Conservation (phyloP, 2,797 vertebrate genomes). For the Podargus strigoides region DNA sequence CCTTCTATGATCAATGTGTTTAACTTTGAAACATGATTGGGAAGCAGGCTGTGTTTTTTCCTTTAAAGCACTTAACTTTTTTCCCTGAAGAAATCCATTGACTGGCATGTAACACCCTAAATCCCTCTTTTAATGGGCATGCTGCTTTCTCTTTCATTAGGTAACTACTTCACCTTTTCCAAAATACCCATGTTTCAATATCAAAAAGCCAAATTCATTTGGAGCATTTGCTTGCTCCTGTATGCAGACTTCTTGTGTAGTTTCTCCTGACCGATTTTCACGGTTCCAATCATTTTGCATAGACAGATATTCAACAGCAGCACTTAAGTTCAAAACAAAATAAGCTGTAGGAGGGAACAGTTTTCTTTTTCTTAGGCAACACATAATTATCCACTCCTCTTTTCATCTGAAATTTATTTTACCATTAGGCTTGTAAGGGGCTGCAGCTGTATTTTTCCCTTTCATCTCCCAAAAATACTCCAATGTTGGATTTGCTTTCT, state of each 20-base stretch:
- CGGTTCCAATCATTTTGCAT: background rate
- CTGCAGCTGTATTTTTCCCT: conserved; percentile 17
- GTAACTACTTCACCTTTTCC: background rate
- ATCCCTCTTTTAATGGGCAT: background rate
- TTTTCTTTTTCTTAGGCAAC: conserved; percentile 23
- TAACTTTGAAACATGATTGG: background rate
- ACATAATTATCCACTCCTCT: conserved; percentile 33
- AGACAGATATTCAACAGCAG: background rate
- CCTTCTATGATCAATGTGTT: background rate
- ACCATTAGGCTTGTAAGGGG: background rate
- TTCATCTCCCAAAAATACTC: background rate
- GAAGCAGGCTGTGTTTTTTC: background rate
- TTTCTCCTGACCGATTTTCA: background rate
- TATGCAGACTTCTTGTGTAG: background rate
- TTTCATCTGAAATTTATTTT: background rate
- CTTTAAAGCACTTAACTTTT: background rate
- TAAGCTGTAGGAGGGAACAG: background rate
- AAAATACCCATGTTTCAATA: background rate
- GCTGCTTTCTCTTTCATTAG: background rate
- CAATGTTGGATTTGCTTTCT: background rate
- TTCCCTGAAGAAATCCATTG: background rate
- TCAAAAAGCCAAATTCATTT: background rate
- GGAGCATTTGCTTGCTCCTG: background rate
- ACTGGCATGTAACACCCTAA: background rate
- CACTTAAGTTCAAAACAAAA: background rate